phyloP scores from a whole-genome alignment of 2,113 vertebrate genomes.

The Amazona vittata region DNA sequence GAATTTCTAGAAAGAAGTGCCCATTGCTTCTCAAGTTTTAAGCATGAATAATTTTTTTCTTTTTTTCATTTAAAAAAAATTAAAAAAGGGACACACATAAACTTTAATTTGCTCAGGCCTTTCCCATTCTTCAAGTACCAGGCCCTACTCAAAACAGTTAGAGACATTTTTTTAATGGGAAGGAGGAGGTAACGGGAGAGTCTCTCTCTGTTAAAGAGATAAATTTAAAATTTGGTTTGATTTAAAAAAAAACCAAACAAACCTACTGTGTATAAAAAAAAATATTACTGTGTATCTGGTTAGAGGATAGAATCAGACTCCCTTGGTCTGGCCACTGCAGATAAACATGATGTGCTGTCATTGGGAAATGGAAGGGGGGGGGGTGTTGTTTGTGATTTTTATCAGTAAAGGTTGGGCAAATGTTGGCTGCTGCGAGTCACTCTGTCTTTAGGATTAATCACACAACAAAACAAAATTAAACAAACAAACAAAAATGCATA shows the following conservation, averaged over 20 bases:
- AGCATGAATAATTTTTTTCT: background rate
- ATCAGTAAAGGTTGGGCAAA: background rate
- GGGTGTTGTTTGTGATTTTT: background rate
- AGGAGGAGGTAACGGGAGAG: background rate
- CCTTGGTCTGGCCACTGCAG: background rate
- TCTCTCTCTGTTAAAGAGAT: background rate
- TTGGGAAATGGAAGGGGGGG: background rate
- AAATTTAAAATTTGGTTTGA: background rate
- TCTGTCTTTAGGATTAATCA: background rate
- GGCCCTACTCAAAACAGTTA: background rate
- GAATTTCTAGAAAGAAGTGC: background rate
- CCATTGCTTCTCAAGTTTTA: background rate
- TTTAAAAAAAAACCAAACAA: background rate
- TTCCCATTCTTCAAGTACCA: background rate
- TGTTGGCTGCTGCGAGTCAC: background rate
- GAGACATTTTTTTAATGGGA: background rate
- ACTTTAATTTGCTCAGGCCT: background rate
- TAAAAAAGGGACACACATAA: background rate
- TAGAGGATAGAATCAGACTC: background rate
- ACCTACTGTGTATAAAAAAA: background rate
- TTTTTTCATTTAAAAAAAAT: background rate
- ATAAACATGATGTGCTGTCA: background rate
- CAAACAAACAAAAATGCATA: background rate
- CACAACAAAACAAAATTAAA: background rate
- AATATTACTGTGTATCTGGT: background rate